Base-by-base conservation (phyloP, 2,888 invertebrate species). In the Limenitis camilla region DNA sequence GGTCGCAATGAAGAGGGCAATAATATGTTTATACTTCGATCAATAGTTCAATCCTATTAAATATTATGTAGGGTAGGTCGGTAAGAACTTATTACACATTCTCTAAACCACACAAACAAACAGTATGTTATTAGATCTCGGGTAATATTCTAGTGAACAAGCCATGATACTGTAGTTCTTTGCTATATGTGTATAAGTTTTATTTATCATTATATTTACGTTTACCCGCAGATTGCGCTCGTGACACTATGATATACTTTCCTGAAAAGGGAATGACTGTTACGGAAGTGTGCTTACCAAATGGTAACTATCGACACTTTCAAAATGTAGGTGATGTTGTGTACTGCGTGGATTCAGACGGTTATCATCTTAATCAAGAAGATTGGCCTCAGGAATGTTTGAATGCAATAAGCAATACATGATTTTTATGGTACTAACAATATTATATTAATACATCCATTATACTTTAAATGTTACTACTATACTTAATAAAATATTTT, bases 301-400 rank as follows among this genome's bases (percentile, higher is more conserved):
- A 88, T 67, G 92, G 91, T 42, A 91, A 91, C 80, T 92, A 92
- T 69, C 71, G 77, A 30, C 66, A 78, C n/a, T 66, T 78, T 56
- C 91, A 91, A 73, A 80, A 79, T 55, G 81, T 83, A 33, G 88
- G 88, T 11, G 81, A 82, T 50, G 72, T 76, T 5, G 80, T 71
- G 63, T 90, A 89, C 74, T 91, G 91, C 65, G 89, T 91, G 5
- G 91, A 91, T 69, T 67, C 69, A 3, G 91, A 92, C 72, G 92
- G 92, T 1, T 91, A 89, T 66, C 66, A 70, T 8, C 70, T 62
- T 33, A 63, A 63, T 5, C 46, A 46, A 30, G 44, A 50, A 3
- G 41, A 58, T 19, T 61, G 61, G 63, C 60, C 55, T 9, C 27
- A 33, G 28, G 51, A 42, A 35, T 60, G 62, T 32, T 10, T 39